Evolutionary conservation across 2,888 invertebrate genomes (phyloP).

Genomic region (Thera obeliscata): DNA sequence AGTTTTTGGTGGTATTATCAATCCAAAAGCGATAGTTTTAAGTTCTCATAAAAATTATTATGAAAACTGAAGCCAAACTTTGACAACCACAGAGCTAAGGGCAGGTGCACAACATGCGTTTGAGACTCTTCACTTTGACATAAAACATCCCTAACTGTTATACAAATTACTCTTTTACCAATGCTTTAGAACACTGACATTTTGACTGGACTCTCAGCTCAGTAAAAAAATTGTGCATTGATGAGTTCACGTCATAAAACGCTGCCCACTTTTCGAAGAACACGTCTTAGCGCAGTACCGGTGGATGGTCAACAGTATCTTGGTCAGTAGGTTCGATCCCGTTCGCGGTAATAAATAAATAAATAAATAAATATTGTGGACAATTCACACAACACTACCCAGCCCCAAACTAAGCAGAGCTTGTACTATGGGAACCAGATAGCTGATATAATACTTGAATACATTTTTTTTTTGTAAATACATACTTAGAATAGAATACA

Average conservation of each 20-base stretch:
- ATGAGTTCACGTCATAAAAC: background rate
- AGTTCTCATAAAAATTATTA: background rate
- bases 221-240: too few relatives aligned
- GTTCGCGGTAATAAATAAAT: slow-evolving; percentile 37
- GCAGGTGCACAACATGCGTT: slow-evolving; percentile 70
- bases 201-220: too few relatives aligned
- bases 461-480: too few relatives aligned
- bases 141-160: slow-evolving; percentile 33
- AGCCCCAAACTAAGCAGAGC: too few relatives aligned
- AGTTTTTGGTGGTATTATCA: background rate
- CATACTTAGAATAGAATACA: too few relatives aligned
- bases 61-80: slow-evolving; percentile 40
- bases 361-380: too few relatives aligned
- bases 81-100: slow-evolving; percentile 54
- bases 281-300: slow-evolving; percentile 3
- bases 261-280: background rate
- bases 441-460: too few relatives aligned
- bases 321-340: slow-evolving; percentile 37
- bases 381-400: too few relatives aligned
- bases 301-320: slow-evolving; percentile 16
- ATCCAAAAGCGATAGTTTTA: background rate
- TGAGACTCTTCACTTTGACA: slow-evolving; percentile 56
- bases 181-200: background rate
- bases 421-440: too few relatives aligned
- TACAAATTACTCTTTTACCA: slow-evolving; percentile 30